Base-by-base conservation (phyloP, 2,797 vertebrate genomes). In the Antennarius maculatus region DNA sequence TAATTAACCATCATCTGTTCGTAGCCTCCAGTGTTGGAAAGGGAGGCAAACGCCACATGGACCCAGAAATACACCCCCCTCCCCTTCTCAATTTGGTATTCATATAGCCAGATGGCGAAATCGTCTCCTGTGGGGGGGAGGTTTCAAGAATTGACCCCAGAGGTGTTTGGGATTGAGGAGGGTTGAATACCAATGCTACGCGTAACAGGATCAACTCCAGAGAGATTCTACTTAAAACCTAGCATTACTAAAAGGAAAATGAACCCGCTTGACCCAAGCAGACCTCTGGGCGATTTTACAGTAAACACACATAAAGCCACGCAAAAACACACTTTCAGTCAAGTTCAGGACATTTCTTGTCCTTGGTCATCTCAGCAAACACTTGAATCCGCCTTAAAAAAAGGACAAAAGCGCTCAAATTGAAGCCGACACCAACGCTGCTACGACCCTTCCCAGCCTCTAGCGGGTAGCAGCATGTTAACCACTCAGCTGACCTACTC, bases 401-500 rank as follows among this genome's bases (percentile, higher is more conserved):
- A 79, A 52, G 75, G 81, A 83, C 70, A 83, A 88, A 91, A 91
- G 88, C 91, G 91, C 89, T 89, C 72, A 83, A 81, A 82, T 79
- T 58, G 83, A 80, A 86, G 84, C 83, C 58, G 62, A 86, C 50
- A 77, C 58, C 80, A 67, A 74, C 62, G 73, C 81, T 79, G 67
- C 83, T 59, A 55, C 59, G 74, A 76, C 81, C 73, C 76, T 48
- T 71, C 61, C 76, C 58, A 58, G 64, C 69, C 69, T 63, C 76
- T 74, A 77, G 69, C 80, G 66, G 69, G 76, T 74, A 87, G 89
- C 87, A 88, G 84, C 90, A 90, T 66, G 37, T 59, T 74, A 71
- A 72, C 69, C 75, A 69, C 59, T 69, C 54, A 69, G 83, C 81
- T 74, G 85, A 87, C 83, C 72, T 62, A 76, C 51, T 66, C 28